These are phyloP conservation scores for Poecile montanus DNA, from an alignment of 2,797 vertebrate genomes.

Conservation along the genomic window DNA sequence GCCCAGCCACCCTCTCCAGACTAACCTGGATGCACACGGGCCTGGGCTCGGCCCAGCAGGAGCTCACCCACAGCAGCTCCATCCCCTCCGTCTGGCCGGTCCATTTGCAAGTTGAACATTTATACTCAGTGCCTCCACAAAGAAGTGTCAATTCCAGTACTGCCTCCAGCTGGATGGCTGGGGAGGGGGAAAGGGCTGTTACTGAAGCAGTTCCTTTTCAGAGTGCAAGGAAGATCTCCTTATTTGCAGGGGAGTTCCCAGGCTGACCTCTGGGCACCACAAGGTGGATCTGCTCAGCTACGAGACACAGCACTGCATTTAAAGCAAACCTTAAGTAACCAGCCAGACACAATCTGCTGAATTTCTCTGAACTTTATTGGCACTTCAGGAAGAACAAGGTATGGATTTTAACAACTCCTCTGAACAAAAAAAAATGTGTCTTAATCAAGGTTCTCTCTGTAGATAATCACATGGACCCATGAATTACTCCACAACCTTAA, in stretches of 20 bases:
- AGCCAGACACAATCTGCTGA: constrained; percentile 51
- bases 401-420: constrained; percentile 71
- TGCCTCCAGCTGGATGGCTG: background rate
- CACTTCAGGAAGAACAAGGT: constrained; percentile 76
- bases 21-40: accelerated
- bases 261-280: background rate
- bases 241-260: accelerated
- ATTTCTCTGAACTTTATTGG: constrained; percentile 81
- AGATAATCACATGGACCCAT: constrained; percentile 16
- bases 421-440: constrained; percentile 2
- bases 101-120: background rate
- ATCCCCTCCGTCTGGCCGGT: background rate
- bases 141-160: background rate
- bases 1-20: background rate
- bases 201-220: background rate
- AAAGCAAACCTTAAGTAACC: constrained; percentile 21
- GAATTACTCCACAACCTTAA: constrained; percentile 19
- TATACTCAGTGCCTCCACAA: background rate
- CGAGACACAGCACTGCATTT: background rate
- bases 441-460: constrained; percentile 19
- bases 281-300: background rate
- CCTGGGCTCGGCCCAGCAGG: background rate
- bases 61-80: background rate
- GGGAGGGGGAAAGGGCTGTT: background rate
- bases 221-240: background rate